Conservation (phyloP, 2,113 vertebrate species). For the Rana temporaria region DNA sequence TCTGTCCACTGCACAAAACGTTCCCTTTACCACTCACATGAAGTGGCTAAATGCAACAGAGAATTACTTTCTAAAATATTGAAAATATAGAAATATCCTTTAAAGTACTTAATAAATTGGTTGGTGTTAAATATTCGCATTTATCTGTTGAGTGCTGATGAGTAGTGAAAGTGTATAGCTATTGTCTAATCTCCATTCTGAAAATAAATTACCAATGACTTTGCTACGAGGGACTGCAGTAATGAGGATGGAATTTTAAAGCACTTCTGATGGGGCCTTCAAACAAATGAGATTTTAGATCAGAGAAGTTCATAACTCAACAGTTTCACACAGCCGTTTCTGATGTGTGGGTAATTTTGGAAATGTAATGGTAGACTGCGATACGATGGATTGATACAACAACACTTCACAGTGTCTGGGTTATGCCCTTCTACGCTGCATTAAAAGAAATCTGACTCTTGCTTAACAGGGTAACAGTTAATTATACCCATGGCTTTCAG, state of each 20-base stretch:
- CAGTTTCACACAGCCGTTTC: slow-evolving; percentile 10
- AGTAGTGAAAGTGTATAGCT: slow-evolving; percentile 6
- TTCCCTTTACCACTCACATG: too few relatives aligned
- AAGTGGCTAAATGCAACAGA: too few relatives aligned
- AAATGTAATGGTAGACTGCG: slow-evolving; percentile 38
- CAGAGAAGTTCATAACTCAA: slow-evolving; percentile 50
- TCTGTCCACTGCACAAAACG: too few relatives aligned
- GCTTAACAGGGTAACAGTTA: slow-evolving; percentile 41
- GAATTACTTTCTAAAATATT: too few relatives aligned
- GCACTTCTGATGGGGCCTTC: slow-evolving; percentile 36
- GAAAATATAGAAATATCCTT: too few relatives aligned
- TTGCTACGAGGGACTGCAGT: slow-evolving; percentile 9
- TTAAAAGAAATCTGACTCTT: slow-evolving; percentile 6
- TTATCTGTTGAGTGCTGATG: not conserved
- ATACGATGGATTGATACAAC: slow-evolving; percentile 51
- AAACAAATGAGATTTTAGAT: slow-evolving; percentile 41
- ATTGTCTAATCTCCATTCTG: slow-evolving; percentile 6
- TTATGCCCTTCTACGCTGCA: slow-evolving; percentile 36
- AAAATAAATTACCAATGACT: slow-evolving; percentile 27
- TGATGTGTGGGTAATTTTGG: slow-evolving; percentile 39
- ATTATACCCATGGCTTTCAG: slow-evolving; percentile 20
- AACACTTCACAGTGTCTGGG: slow-evolving; percentile 11
- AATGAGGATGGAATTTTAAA: slow-evolving; percentile 48
- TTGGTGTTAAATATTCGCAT: not conserved
- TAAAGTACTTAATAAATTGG: too few relatives aligned